These are phyloP conservation scores for Thera obeliscata DNA, from an alignment of 2,888 invertebrate genomes.

Conservation along the genomic window DNA sequence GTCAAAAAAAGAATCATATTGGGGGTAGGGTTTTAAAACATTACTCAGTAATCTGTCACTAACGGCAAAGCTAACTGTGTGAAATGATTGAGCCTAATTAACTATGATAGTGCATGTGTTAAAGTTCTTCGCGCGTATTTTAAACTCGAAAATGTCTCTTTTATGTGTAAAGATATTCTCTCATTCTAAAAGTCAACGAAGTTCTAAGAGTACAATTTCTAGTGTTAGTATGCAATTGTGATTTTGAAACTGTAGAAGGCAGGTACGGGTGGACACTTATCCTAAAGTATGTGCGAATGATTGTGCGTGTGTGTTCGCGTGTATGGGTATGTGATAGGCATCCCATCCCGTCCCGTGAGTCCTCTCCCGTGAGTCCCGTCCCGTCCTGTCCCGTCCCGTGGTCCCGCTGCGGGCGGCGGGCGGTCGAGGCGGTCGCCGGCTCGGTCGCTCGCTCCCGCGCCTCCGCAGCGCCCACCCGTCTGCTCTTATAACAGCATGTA, in stretches of 20 bases:
- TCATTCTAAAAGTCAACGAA: slow-evolving; percentile 57
- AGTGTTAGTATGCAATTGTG: slow-evolving; percentile 60
- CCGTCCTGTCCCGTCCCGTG: slow-evolving; percentile 41
- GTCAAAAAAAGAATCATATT: background rate
- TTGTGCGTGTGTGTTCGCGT: slow-evolving; percentile 48
- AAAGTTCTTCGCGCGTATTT: slow-evolving; percentile 63
- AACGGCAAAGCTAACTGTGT: slow-evolving; percentile 45
- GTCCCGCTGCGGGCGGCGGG: slow-evolving; percentile 52
- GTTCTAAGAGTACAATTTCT: slow-evolving; percentile 46
- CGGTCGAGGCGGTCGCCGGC: slow-evolving; percentile 51
- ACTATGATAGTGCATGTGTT: slow-evolving; percentile 76
- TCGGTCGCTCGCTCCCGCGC: slow-evolving; percentile 63
- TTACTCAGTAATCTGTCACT: slow-evolving; percentile 42
- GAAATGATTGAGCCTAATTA: slow-evolving; percentile 43
- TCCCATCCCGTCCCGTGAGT: slow-evolving; percentile 49
- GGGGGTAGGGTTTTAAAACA: slow-evolving; percentile 35
- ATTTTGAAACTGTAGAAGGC: slow-evolving; percentile 42
- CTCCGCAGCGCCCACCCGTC: slow-evolving; percentile 66
- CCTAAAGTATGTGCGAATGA: slow-evolving; percentile 56
- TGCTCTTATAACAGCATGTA: slow-evolving; percentile 82
- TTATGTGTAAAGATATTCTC: slow-evolving; percentile 68
- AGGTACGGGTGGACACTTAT: slow-evolving; percentile 78
- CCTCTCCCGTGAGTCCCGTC: slow-evolving; percentile 48
- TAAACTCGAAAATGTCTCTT: slow-evolving; percentile 67
- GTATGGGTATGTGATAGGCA: slow-evolving; percentile 44